A percentile compares a stretch with the other conserved stretches of the same genome.
These are phyloP conservation scores for Brachionus plicatilis DNA, from an alignment of 1,140 invertebrate species.

Conservation along the genomic window DNA sequence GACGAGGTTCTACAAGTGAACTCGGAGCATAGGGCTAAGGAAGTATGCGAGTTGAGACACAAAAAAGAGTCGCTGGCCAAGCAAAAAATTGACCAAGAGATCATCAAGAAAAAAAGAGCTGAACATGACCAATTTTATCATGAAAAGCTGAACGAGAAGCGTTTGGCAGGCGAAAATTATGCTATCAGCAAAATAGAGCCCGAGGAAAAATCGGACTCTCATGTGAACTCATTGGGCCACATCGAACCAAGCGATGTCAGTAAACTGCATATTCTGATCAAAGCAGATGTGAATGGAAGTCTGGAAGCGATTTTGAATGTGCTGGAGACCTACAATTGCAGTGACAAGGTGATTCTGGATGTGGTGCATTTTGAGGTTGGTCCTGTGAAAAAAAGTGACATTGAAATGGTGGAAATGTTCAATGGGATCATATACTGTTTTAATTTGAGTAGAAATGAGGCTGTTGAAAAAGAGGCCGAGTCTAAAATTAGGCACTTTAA, in stretches of 20 bases:
- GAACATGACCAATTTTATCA: constrained; percentile 58
- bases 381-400: constrained; percentile 70
- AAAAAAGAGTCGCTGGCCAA: constrained; percentile 58
- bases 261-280: neutral
- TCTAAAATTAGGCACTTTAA: constrained; percentile 65
- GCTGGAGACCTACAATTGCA: constrained; percentile 74
- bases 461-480: neutral
- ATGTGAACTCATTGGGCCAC: neutral
- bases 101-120: constrained; percentile 65
- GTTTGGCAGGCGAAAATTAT: neutral
- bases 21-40: constrained; percentile 59
- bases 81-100: constrained; percentile 63
- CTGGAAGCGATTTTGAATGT: constrained; percentile 88
- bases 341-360: constrained; percentile 70
- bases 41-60: constrained; percentile 39
- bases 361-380: constrained; percentile 85
- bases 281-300: constrained; percentile 62
- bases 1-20: constrained; percentile 77
- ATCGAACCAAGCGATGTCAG: neutral
- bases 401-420: constrained; percentile 78
- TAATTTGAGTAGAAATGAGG: neutral
- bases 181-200: neutral
- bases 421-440: constrained; percentile 58
- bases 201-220: neutral
- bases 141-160: constrained; percentile 22